phyloP scores from a whole-genome alignment of 2,888 invertebrate genomes.

The Synanthedon tipuliformis region DNA sequence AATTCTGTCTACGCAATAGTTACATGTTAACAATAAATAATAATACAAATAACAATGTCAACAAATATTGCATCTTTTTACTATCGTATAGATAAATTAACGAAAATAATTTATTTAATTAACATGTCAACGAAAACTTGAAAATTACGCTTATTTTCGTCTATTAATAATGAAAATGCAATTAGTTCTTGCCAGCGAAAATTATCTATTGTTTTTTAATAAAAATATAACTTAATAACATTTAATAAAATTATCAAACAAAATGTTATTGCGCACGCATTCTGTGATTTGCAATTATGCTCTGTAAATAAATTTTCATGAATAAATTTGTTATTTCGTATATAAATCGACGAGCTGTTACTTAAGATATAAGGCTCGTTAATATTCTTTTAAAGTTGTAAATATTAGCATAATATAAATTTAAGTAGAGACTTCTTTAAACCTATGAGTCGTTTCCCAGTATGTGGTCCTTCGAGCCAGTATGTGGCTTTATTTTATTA shows the following conservation, averaged over 20 bases:
- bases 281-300: slow-evolving; percentile 64
- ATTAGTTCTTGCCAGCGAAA: slow-evolving; percentile 43
- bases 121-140: no score
- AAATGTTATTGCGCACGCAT: slow-evolving; percentile 39
- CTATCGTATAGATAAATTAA: no score
- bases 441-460: slow-evolving; percentile 15
- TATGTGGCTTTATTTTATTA: no score
- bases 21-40: no score
- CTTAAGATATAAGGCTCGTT: slow-evolving; percentile 37
- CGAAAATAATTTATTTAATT: no score
- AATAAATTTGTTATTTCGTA: slow-evolving; percentile 65
- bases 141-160: neutral
- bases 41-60: no score
- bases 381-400: slow-evolving; percentile 53
- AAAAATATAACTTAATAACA: neutral
- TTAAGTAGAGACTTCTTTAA: slow-evolving; percentile 65
- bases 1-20: no score
- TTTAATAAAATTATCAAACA: slow-evolving; percentile 16
- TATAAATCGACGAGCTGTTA: slow-evolving; percentile 48
- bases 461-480: no score
- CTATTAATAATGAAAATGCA: slow-evolving; percentile 1
- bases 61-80: no score
- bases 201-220: slow-evolving; percentile 15
- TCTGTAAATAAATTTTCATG: slow-evolving; percentile 59
- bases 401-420: slow-evolving; percentile 53